Evolutionary conservation across 2,797 vertebrate genomes (phyloP).

Genomic region (Eulemur rubriventer): DNA sequence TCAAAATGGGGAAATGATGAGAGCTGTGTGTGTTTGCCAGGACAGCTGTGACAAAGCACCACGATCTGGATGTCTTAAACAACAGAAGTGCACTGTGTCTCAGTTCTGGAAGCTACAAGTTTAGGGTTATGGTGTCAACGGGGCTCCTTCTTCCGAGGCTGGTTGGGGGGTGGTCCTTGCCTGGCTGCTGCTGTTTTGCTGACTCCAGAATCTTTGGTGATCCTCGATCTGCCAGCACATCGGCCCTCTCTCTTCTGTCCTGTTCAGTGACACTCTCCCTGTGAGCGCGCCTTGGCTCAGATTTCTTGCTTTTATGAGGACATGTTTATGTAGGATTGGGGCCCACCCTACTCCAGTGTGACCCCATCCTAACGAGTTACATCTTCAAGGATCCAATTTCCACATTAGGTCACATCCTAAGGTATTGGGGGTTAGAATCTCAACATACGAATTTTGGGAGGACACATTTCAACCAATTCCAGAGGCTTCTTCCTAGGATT

Average conservation of each 20-base stretch:
- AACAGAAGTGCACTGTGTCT: accelerated
- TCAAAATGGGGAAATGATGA: background rate
- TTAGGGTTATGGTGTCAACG: accelerated
- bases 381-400: background rate
- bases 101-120: too few relatives aligned
- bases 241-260: accelerated
- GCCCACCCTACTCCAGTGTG: accelerated
- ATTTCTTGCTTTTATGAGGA: too few relatives aligned
- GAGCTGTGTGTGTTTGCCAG: accelerated
- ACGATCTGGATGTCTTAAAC: accelerated
- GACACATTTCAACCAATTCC: accelerated
- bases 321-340: accelerated
- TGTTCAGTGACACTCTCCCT: accelerated
- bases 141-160: too few relatives aligned
- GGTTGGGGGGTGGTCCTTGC: background rate
- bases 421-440: accelerated
- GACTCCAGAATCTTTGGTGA: accelerated
- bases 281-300: accelerated
- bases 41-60: accelerated
- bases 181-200: accelerated
- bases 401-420: background rate
- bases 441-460: accelerated
- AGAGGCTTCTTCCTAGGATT: accelerated
- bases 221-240: background rate
- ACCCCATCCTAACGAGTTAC: too few relatives aligned